These are phyloP conservation scores for Carterocephalus palaemon DNA, from an alignment of 2,888 invertebrate species.

Conservation along the genomic window DNA sequence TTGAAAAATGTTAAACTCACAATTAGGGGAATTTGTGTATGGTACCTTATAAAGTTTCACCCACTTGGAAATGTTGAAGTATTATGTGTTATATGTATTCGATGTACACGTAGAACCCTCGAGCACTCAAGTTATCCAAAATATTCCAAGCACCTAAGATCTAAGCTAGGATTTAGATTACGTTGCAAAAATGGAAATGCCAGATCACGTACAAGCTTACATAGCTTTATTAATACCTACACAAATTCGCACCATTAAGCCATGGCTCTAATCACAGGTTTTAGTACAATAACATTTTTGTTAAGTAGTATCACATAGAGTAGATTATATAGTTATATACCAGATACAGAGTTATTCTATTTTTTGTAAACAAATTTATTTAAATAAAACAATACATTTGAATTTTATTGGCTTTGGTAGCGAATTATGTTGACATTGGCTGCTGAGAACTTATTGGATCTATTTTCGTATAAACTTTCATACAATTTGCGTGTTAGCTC, in stretches of 20 bases:
- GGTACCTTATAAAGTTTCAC: constrained; percentile 80
- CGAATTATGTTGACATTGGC: constrained; percentile 8
- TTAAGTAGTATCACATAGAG: constrained; percentile 1
- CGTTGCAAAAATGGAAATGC: constrained; percentile 23
- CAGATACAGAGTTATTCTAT: not conserved
- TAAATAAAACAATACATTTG: too few species aligned
- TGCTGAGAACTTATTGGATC: constrained; percentile 19
- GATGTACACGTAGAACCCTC: constrained; percentile 62
- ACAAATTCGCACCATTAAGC: constrained; percentile 68
- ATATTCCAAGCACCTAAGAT: constrained; percentile 35
- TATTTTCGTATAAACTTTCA: constrained; percentile 14
- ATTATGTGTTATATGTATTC: constrained; percentile 57
- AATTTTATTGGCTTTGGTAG: constrained; percentile 2
- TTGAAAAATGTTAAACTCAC: constrained; percentile 42
- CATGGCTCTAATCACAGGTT: constrained; percentile 15
- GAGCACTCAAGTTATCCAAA: constrained; percentile 33
- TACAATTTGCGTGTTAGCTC: constrained; percentile 48
- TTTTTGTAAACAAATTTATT: not conserved
- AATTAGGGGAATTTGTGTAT: constrained; percentile 75
- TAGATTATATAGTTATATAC: constrained; percentile 6
- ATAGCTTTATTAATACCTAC: constrained; percentile 72
- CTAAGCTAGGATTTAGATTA: constrained; percentile 32
- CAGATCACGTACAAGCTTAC: constrained; percentile 29
- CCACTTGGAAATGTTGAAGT: constrained; percentile 60
- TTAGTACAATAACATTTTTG: constrained; percentile 1